These are phyloP conservation scores for Apostichopus japonicus DNA, from an alignment of 35 echinoderm and acorn worm species.

Conservation along the genomic window DNA sequence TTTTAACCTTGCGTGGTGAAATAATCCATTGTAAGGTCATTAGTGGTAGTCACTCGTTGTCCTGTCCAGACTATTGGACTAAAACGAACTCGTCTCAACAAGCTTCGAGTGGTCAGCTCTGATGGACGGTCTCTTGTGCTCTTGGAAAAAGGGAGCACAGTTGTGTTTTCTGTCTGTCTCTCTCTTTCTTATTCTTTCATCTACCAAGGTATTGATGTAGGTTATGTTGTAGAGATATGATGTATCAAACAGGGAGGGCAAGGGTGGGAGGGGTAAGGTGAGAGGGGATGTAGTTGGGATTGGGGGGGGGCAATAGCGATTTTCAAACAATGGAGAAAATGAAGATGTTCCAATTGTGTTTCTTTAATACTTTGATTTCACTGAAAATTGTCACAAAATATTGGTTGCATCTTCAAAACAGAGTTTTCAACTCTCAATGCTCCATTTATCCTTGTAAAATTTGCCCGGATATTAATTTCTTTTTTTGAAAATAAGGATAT, in stretches of 20 bases:
- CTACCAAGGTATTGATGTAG: constrained; percentile 31
- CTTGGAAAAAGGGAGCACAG: constrained; percentile 1
- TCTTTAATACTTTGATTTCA: too few relatives aligned
- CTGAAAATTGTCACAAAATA: too few relatives aligned
- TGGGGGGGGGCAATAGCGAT: too few relatives aligned
- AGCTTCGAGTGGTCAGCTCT: constrained; percentile 18
- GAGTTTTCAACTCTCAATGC: too few relatives aligned
- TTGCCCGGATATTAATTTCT: too few relatives aligned
- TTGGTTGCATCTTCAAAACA: too few relatives aligned
- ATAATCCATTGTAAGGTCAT: constrained; percentile 45
- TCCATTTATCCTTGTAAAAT: too few relatives aligned
- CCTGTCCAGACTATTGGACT: constrained; percentile 18
- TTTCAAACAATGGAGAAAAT: neutral
- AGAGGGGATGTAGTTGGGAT: neutral
- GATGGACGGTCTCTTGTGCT: constrained; percentile 8
- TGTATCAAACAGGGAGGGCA: neutral
- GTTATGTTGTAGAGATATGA: neutral
- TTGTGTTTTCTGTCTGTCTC: constrained; percentile 15
- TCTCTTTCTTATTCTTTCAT: constrained; percentile 26
- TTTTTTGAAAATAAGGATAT: too few relatives aligned
- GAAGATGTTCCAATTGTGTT: neutral
- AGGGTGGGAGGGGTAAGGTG: neutral
- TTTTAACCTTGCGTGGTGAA: constrained; percentile 29
- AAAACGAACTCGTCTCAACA: constrained; percentile 14
- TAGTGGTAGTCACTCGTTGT: constrained; percentile 46